These are phyloP conservation scores for Parapsyche elsis DNA, from an alignment of 1,140 invertebrate genomes.

Conservation along the genomic window DNA sequence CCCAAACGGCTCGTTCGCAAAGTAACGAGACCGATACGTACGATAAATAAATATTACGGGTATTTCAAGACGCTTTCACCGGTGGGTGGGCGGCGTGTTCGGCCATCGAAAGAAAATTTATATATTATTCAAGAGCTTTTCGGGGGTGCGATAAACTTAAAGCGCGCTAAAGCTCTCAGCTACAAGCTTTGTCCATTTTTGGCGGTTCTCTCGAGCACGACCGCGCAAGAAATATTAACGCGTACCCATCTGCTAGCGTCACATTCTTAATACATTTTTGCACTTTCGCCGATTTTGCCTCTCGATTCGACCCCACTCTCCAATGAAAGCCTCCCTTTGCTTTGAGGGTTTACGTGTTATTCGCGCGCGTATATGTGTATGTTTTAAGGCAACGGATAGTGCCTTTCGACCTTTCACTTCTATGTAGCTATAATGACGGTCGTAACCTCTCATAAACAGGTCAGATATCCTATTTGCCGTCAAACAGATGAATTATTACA, in stretches of 20 bases:
- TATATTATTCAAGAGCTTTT: constrained; percentile 34
- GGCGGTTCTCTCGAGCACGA: background rate
- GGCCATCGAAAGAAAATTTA: constrained; percentile 30
- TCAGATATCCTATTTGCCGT: background rate
- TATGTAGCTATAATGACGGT: background rate
- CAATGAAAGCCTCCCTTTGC: background rate
- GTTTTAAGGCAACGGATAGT: too few species aligned
- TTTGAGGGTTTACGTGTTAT: background rate
- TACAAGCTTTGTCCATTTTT: constrained; percentile 36
- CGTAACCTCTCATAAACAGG: background rate
- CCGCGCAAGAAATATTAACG: constrained; percentile 7
- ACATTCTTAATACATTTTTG: constrained; percentile 37
- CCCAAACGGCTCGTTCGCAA: too few species aligned
- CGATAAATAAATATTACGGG: background rate
- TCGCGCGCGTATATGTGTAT: background rate
- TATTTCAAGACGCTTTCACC: background rate
- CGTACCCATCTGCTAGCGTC: constrained; percentile 11
- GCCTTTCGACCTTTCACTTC: background rate
- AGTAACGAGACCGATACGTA: background rate
- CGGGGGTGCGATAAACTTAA: constrained; percentile 25
- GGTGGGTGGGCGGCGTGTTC: background rate
- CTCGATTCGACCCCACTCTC: background rate
- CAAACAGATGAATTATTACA: background rate
- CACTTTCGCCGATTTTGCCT: constrained; percentile 27
- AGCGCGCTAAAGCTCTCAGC: background rate